Conservation (phyloP, 2,797 vertebrate species). For the Semaprochilodus insignis region DNA sequence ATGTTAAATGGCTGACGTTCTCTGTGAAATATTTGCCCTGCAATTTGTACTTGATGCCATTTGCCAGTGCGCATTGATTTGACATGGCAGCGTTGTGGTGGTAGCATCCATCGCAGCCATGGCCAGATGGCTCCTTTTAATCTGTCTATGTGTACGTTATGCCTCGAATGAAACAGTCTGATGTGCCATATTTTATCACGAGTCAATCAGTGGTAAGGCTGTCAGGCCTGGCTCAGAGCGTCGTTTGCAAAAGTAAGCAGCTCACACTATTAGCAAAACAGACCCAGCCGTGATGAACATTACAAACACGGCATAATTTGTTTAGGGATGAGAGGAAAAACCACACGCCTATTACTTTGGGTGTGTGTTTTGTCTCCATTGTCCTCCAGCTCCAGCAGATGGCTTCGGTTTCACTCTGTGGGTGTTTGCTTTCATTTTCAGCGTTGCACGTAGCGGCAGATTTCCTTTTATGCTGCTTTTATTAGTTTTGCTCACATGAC, state of each 20-base stretch:
- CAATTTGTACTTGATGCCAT: slow-evolving; percentile 69
- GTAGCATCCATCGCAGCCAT: slow-evolving; percentile 61
- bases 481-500: slow-evolving; percentile 41
- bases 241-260: slow-evolving; percentile 60
- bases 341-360: background rate
- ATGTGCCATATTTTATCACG: slow-evolving; percentile 61
- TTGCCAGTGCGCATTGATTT: slow-evolving; percentile 45
- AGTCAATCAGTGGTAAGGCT: slow-evolving; percentile 61
- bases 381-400: slow-evolving; percentile 48
- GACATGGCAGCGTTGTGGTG: slow-evolving; percentile 44
- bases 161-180: slow-evolving; percentile 61
- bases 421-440: slow-evolving; percentile 46
- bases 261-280: slow-evolving; percentile 61
- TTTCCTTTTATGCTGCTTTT: slow-evolving; percentile 48
- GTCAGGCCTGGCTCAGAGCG: slow-evolving; percentile 39
- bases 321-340: slow-evolving; percentile 1
- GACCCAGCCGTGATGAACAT: slow-evolving; percentile 44
- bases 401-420: slow-evolving; percentile 37
- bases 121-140: slow-evolving; percentile 65
- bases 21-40: slow-evolving; percentile 65
- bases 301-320: slow-evolving; percentile 5
- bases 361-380: slow-evolving; percentile 18
- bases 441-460: slow-evolving; percentile 27
- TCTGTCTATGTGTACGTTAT: slow-evolving; percentile 66
- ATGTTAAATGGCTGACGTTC: slow-evolving; percentile 46